Conservation (phyloP, 2,797 vertebrate species). For the Glyptemys insculpta region DNA sequence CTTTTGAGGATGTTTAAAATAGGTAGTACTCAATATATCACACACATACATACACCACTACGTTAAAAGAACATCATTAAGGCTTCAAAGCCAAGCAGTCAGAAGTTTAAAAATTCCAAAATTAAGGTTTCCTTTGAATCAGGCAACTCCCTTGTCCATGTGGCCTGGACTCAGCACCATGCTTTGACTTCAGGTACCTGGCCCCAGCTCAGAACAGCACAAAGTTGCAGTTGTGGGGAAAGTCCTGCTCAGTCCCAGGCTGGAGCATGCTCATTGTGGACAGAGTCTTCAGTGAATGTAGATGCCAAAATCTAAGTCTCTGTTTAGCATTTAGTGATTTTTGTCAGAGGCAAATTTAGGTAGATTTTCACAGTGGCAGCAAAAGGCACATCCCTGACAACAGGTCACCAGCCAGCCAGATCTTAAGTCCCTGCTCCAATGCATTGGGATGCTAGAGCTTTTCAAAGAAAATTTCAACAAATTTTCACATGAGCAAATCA, state of each 20-base stretch:
- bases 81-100: background rate
- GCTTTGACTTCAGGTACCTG: background rate
- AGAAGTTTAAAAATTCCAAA: background rate
- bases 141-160: background rate
- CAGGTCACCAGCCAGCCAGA: background rate
- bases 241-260: background rate
- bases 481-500: background rate
- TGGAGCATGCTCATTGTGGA: background rate
- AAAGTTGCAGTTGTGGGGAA: background rate
- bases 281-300: background rate
- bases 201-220: background rate
- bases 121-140: background rate
- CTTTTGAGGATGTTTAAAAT: background rate
- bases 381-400: background rate
- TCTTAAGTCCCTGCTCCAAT: rapidly evolving
- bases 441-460: background rate
- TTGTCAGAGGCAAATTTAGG: background rate
- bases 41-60: background rate
- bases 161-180: background rate
- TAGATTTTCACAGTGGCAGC: background rate
- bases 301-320: background rate
- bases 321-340: background rate
- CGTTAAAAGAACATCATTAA: background rate
- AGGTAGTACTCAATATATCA: background rate
- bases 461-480: background rate